Evolutionary conservation across 92 coral and sea anemone species (phyloP).

Genomic region (Muricea muricata): DNA sequence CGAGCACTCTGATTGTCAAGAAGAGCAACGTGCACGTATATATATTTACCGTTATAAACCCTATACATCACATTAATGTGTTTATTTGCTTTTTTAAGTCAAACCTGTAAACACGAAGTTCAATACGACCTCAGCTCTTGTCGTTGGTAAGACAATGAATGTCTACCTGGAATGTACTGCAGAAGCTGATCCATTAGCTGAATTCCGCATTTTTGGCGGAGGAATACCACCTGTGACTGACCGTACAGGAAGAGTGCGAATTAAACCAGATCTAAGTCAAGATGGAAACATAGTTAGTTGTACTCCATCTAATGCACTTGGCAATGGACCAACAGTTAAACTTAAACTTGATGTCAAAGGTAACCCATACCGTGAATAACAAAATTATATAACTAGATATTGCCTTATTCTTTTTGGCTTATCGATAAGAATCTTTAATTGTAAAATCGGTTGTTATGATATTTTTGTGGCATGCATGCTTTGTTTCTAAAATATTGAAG

Average conservation of each 20-base stretch:
- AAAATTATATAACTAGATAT: no score
- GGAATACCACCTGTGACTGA: not conserved
- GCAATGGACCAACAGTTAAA: slow-evolving; percentile 9
- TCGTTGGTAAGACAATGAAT: not conserved
- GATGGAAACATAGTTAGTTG: not conserved
- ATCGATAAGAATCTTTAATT: not conserved
- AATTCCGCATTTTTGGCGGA: slow-evolving; percentile 2
- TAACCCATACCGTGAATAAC: not conserved
- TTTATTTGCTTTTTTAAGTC: not conserved
- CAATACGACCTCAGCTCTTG: not conserved
- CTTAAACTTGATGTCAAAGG: slow-evolving; percentile 19
- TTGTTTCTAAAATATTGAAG: no score
- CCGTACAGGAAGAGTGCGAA: not conserved
- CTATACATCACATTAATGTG: no score
- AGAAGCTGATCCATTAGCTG: slow-evolving; percentile 29
- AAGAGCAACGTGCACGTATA: no score
- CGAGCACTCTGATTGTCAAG: no score
- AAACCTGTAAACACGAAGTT: slow-evolving; percentile 44
- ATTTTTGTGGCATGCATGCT: no score
- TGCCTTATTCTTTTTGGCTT: no score
- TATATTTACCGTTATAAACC: no score
- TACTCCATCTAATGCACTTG: slow-evolving; percentile 25
- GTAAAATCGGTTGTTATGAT: no score
- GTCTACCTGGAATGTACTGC: slow-evolving; percentile 21
- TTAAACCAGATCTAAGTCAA: not conserved